Conservation (phyloP, 2,113 vertebrate genomes). For the Saccopteryx leptura region DNA sequence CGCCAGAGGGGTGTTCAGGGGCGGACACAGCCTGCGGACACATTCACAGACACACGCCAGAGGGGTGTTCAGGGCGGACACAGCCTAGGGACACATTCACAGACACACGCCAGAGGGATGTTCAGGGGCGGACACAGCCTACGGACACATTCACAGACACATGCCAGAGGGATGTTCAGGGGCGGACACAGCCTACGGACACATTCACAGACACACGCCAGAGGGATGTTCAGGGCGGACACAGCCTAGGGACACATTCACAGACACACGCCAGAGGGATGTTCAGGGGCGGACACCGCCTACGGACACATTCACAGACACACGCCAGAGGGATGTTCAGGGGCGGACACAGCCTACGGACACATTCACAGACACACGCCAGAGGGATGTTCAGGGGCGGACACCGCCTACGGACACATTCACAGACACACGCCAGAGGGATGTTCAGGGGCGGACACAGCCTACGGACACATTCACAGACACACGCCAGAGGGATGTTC, state of each 20-base stretch:
- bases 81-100: not conserved
- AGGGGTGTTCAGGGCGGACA: not conserved
- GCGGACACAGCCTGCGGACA: fast-evolving
- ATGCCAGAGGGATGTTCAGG: not conserved
- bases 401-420: fast-evolving
- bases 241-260: not conserved
- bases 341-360: fast-evolving
- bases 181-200: fast-evolving
- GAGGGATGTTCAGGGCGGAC: not conserved
- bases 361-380: not conserved
- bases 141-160: not conserved
- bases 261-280: not conserved
- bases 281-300: fast-evolving
- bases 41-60: not conserved
- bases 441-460: fast-evolving
- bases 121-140: fast-evolving
- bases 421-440: not conserved
- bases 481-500: not conserved
- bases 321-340: not conserved
- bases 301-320: not conserved
- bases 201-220: not conserved
- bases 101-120: not conserved
- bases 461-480: not conserved
- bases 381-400: not conserved
- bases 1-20: not conserved